These are phyloP conservation scores for Acanthochromis polyacanthus DNA, from an alignment of 2,113 vertebrate genomes.

Conservation along the genomic window DNA sequence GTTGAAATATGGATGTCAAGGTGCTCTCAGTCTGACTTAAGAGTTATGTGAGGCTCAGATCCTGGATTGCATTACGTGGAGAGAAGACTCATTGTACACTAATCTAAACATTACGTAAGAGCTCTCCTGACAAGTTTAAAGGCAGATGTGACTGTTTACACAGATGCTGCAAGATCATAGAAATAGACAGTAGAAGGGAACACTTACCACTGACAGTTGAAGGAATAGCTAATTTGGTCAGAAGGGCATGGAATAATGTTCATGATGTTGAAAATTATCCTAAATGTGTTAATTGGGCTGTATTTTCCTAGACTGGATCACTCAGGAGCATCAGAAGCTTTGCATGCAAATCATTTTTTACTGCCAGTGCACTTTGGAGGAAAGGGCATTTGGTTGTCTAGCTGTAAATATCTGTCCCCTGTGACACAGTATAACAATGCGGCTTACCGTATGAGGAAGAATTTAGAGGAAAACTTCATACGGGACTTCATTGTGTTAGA, in stretches of 20 bases:
- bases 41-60: conserved; percentile 67
- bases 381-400: conserved; percentile 61
- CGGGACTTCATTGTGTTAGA: conserved; percentile 80
- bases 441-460: conserved; percentile 61
- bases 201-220: background rate
- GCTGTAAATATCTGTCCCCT: conserved; percentile 72
- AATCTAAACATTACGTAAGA: conserved; percentile 78
- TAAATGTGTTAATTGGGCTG: background rate
- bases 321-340: conserved; percentile 7
- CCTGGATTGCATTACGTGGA: conserved; percentile 60
- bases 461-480: conserved; percentile 75
- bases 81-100: conserved; percentile 62
- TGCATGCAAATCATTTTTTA: conserved; percentile 7
- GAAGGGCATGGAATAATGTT: background rate
- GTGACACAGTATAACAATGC: conserved; percentile 76
- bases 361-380: conserved; percentile 51
- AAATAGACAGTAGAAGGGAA: conserved; percentile 33
- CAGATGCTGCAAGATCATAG: conserved; percentile 64
- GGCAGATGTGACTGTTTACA: conserved; percentile 76
- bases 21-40: conserved; percentile 60
- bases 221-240: too few relatives aligned
- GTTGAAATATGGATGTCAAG: conserved; percentile 70
- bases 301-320: background rate
- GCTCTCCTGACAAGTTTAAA: conserved; percentile 69
- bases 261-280: background rate